Base-by-base conservation (phyloP, 2,797 vertebrate species). In the Furcifer pardalis region DNA sequence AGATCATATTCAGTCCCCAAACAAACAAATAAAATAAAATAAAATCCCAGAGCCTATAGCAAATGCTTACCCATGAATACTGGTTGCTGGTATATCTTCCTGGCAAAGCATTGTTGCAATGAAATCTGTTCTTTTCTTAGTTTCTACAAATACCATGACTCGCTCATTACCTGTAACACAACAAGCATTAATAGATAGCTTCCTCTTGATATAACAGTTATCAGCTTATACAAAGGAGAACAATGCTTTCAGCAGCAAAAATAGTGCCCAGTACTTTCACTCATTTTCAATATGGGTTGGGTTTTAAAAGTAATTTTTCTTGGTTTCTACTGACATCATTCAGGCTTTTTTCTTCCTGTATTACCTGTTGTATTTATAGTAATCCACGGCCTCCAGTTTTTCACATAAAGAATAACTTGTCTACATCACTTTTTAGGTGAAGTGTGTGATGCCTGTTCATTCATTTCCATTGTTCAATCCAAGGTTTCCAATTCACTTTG, bases 81-180 rank as follows among this genome's bases (percentile, higher is more conserved):
- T 99, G 87, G 98, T 99, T 27, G 98, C 96, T 10, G 96, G 74
- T 88, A 99, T 94, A 1, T 97, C 96, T 94, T 98, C 97, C 91
- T 98, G 98, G 94, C 98, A 99, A 88, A 99, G 94, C 86, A 96
- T 97, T 0, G 96, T 93, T 32, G 98, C 98, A 79, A 99, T 96
- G 71, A 98, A 99, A 91, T 99, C 98, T 0, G 98, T 98, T 82
- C 97, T 97, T 89, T 97, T 97, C 95, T 99, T 99, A 44, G 97
- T 98, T 91, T 97, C 97, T 37, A 99, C 98, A 88, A 99, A 99
- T n/a, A 99, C 97, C 97, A 99, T 95, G 37, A 97, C 98, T 79
- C 98, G 96, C 68, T 98, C 97, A 1, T 83, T 89, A 85, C 97
- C 98, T 99, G 86, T 0, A 46, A 92, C 73, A 85, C 85, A 35